Conservation (phyloP, 2,113 vertebrate genomes). For the Panurus biarmicus region DNA sequence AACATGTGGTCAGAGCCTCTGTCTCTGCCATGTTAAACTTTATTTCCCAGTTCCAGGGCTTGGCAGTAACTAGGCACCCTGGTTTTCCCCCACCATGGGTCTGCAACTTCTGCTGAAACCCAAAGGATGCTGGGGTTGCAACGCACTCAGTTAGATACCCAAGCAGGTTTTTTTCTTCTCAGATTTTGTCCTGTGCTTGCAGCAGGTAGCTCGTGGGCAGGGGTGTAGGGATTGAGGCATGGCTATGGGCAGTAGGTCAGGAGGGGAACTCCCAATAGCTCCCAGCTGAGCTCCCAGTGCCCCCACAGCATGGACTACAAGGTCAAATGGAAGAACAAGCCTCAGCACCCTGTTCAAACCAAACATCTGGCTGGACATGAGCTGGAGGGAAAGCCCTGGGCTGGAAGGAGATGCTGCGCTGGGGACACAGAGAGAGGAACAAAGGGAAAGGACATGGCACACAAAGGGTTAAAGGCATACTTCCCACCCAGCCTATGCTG, state of each 20-base stretch:
- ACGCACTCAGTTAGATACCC: background rate
- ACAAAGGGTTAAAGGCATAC: background rate
- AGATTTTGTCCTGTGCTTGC: background rate
- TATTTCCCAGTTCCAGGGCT: background rate
- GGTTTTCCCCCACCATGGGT: background rate
- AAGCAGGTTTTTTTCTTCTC: background rate
- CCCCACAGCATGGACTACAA: background rate
- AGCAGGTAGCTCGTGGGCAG: background rate
- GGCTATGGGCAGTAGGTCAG: rapidly evolving
- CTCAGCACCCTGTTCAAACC: background rate
- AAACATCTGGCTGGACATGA: background rate
- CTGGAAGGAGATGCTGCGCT: rapidly evolving
- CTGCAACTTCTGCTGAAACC: background rate
- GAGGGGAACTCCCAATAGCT: background rate
- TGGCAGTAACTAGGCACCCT: background rate
- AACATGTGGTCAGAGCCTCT: background rate
- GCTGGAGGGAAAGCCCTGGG: background rate
- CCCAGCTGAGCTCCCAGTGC: background rate
- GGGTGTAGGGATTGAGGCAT: background rate
- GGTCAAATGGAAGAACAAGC: background rate
- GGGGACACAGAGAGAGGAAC: background rate
- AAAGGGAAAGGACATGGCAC: rapidly evolving
- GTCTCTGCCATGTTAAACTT: background rate
- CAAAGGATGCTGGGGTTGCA: background rate
- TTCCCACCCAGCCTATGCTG: background rate